These are phyloP conservation scores for Pyrgus malvae DNA, from an alignment of 2,888 invertebrate species.

Conservation along the genomic window DNA sequence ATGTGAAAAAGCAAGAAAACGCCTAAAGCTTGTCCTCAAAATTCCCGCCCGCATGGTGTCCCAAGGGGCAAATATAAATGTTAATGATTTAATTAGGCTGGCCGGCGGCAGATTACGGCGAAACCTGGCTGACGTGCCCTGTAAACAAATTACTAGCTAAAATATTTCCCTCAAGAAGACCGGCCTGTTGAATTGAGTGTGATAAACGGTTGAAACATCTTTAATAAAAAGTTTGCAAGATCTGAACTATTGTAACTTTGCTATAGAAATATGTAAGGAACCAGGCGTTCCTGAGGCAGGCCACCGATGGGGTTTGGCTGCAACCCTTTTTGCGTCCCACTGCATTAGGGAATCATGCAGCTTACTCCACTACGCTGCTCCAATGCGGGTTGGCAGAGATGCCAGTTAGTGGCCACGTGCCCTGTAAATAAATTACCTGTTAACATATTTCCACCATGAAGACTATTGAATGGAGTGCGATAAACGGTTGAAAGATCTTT, in stretches of 20 bases:
- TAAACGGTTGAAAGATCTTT: not conserved
- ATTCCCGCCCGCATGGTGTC: conserved; percentile 9
- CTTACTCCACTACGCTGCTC: too few relatives aligned
- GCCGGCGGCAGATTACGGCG: conserved; percentile 25
- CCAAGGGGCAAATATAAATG: conserved; percentile 33
- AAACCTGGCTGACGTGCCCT: conserved; percentile 17
- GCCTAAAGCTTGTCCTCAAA: not conserved
- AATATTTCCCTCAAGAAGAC: conserved; percentile 9
- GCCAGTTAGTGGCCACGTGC: too few relatives aligned
- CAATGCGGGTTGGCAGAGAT: too few relatives aligned
- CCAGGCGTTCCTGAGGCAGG: too few relatives aligned
- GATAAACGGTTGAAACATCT: not conserved
- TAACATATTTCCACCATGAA: conserved; percentile 13
- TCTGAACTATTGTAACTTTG: not conserved
- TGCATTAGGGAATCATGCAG: too few relatives aligned
- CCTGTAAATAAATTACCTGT: conserved; percentile 21
- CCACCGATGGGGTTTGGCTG: too few relatives aligned
- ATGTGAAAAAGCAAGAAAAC: not conserved
- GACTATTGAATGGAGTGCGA: conserved; percentile 4
- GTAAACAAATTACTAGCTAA: conserved; percentile 22
- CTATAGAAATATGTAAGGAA: not conserved
- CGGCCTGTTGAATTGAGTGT: conserved; percentile 6
- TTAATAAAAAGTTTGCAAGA: not conserved
- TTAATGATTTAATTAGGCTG: conserved; percentile 38
- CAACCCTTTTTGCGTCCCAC: too few relatives aligned